Conservation (phyloP, 2,888 invertebrate species). For the Parnassius apollo region DNA sequence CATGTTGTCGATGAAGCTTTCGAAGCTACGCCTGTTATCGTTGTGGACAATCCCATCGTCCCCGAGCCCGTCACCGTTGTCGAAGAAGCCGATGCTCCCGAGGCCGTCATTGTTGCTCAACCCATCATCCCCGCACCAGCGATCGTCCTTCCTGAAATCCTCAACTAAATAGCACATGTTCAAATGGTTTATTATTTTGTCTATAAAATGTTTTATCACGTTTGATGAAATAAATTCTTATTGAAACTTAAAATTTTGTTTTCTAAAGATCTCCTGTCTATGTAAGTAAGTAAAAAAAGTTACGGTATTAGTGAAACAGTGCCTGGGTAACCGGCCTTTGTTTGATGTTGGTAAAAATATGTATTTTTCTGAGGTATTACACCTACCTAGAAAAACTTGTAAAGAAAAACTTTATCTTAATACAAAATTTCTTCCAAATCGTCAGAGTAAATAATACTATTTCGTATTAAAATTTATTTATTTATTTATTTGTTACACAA, state of each 20-base stretch:
- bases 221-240: slow-evolving; percentile 5
- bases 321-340: too few species aligned
- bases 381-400: too few species aligned
- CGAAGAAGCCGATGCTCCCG: slow-evolving; percentile 14
- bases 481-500: too few species aligned
- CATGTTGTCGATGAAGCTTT: slow-evolving; percentile 18
- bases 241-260: not conserved
- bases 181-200: not conserved
- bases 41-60: slow-evolving; percentile 5
- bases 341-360: too few species aligned
- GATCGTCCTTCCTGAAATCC: slow-evolving; percentile 13
- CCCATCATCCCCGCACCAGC: slow-evolving; percentile 14
- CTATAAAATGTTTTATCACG: not conserved
- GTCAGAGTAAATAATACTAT: too few species aligned
- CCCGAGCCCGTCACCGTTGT: slow-evolving; percentile 15
- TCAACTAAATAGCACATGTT: slow-evolving; percentile 8
- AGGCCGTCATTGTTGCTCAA: slow-evolving; percentile 18
- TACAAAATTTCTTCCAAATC: too few species aligned
- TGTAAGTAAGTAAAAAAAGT: too few species aligned
- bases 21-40: slow-evolving; percentile 23
- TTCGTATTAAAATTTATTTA: too few species aligned
- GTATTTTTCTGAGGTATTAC: too few species aligned
- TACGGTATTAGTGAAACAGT: too few species aligned
- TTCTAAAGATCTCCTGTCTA: not conserved
- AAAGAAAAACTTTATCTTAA: too few species aligned